These are phyloP conservation scores for Climacteris rufus DNA, from an alignment of 2,113 vertebrate species.

Conservation along the genomic window DNA sequence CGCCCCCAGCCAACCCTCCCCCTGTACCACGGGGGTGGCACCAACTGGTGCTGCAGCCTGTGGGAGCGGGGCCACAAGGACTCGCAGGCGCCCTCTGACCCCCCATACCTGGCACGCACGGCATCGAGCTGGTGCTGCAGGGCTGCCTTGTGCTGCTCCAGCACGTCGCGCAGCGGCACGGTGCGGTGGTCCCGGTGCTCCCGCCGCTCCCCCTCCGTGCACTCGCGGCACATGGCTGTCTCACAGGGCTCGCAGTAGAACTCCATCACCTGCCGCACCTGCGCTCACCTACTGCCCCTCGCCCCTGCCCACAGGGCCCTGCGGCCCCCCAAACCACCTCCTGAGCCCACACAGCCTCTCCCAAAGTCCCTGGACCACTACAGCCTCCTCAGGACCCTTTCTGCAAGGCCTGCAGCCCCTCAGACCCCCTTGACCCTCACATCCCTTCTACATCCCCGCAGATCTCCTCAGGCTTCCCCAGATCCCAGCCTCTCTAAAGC, in stretches of 20 bases:
- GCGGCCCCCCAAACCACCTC: neutral
- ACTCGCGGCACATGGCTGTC: constrained; percentile 94
- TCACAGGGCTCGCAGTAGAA: constrained; percentile 97
- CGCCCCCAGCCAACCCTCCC: neutral
- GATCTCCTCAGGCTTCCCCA: neutral
- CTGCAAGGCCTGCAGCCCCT: neutral
- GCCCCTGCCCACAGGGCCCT: neutral
- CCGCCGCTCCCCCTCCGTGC: constrained; percentile 88
- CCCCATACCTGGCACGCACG: constrained; percentile 81
- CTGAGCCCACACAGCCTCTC: constrained; percentile 31
- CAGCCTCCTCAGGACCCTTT: neutral
- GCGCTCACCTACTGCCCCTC: neutral
- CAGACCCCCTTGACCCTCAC: neutral
- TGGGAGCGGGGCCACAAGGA: rapidly evolving
- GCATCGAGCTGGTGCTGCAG: constrained; percentile 90
- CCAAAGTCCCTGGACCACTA: neutral
- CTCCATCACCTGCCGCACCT: constrained; percentile 86
- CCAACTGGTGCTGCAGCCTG: neutral
- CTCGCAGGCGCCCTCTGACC: rapidly evolving
- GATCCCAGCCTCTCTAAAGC: neutral
- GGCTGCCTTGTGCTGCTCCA: constrained; percentile 92
- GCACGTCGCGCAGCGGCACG: constrained; percentile 86
- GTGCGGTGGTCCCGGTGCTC: constrained; percentile 81
- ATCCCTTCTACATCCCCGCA: neutral
- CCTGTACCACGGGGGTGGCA: neutral